A percentile compares a stretch with the other conserved stretches of the same genome.
These are phyloP conservation scores for Apteryx mantelli DNA, from an alignment of 2,113 vertebrate species.

Conservation along the genomic window DNA sequence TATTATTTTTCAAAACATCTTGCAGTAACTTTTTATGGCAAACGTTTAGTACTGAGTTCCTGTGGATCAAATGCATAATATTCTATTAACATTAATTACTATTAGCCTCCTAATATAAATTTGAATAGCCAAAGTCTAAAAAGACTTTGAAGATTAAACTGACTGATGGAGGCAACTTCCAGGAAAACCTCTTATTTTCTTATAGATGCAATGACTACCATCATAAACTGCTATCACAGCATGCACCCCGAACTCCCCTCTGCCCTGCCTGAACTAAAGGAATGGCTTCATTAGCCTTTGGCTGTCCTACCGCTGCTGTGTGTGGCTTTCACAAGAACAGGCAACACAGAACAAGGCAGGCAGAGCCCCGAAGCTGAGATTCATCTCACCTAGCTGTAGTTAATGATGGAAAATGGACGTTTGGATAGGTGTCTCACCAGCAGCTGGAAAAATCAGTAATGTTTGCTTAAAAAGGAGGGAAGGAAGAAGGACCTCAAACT, in stretches of 20 bases:
- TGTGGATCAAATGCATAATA: not conserved
- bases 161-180: not conserved
- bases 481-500: not conserved
- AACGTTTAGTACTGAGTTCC: not conserved
- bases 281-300: rapidly evolving
- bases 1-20: not conserved
- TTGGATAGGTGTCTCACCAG: not conserved
- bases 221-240: too few species aligned
- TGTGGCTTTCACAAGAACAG: not conserved
- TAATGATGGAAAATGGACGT: not conserved
- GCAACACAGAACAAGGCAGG: not conserved
- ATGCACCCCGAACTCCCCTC: not conserved
- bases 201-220: not conserved
- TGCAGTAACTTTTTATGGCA: not conserved
- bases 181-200: not conserved
- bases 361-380: not conserved
- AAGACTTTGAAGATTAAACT: not conserved
- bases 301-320: rapidly evolving
- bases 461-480: not conserved
- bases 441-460: not conserved
- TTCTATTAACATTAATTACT: not conserved
- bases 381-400: not conserved
- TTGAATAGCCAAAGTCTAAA: not conserved
- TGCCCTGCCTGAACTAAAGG: not conserved
- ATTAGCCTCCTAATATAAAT: not conserved